Conservation (phyloP, 2,113 vertebrate species). For the Sorex araneus region DNA sequence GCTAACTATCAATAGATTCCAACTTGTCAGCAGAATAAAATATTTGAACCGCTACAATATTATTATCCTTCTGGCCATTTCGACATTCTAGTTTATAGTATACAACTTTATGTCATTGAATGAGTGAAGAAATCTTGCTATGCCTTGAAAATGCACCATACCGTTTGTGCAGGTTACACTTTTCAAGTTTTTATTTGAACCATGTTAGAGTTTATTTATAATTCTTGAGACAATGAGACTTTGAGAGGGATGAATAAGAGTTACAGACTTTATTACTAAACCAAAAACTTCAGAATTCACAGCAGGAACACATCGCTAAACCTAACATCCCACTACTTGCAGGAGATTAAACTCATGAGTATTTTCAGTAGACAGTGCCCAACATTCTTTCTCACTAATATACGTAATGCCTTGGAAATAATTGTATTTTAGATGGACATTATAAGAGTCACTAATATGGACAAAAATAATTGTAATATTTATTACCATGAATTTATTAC, state of each 20-base stretch:
- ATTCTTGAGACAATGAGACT: background rate
- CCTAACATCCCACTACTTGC: background rate
- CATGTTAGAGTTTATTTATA: background rate
- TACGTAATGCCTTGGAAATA: background rate
- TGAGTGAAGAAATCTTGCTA: background rate
- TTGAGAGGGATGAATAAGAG: background rate
- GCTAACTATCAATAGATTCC: background rate
- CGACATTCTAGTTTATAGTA: background rate
- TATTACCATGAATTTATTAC: background rate
- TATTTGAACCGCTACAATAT: background rate
- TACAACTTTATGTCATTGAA: background rate
- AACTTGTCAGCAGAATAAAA: background rate
- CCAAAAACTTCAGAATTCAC: no score
- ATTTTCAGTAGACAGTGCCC: background rate
- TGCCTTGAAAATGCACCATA: background rate
- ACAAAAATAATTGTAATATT: background rate
- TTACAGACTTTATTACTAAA: no score
- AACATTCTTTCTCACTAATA: background rate
- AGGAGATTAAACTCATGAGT: background rate
- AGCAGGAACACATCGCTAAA: no score
- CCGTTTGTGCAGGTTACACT: background rate
- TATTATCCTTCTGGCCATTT: background rate
- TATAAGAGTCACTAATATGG: background rate
- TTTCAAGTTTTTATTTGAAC: background rate
- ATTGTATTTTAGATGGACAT: background rate